A percentile compares a stretch with the other conserved stretches of the same genome.
Evolutionary conservation across 2,113 vertebrate species (phyloP).

Genomic region (Gymnorhina tibicen): DNA sequence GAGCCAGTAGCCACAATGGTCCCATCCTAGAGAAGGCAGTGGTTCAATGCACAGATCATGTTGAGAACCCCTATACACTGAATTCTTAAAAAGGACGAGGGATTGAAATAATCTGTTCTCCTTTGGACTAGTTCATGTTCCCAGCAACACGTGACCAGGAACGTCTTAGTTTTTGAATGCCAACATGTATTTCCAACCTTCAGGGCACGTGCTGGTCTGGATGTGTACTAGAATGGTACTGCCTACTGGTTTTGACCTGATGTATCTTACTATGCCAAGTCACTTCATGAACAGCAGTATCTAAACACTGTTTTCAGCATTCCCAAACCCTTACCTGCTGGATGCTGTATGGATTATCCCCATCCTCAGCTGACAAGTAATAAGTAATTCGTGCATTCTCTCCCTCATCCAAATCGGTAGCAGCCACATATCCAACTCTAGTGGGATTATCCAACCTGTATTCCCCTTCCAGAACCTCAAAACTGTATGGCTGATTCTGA

Average conservation of each 20-base stretch:
- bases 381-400: conserved; percentile 69
- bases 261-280: not conserved
- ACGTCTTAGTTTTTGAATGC: not conserved
- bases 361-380: conserved; percentile 29
- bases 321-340: conserved; percentile 58
- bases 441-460: conserved; percentile 4
- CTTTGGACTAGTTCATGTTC: not conserved
- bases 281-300: not conserved
- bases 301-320: not conserved
- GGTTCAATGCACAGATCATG: not conserved
- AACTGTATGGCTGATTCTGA: conserved; percentile 49
- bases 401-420: conserved; percentile 72
- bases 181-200: not conserved
- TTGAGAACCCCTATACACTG: not conserved
- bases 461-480: conserved; percentile 56
- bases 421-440: conserved; percentile 31
- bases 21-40: conserved; percentile 67
- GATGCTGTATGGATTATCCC: conserved; percentile 61
- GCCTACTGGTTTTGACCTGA: not conserved
- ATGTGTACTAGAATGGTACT: not conserved
- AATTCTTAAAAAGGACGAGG: not conserved
- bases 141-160: not conserved
- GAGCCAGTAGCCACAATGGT: conserved; percentile 51
- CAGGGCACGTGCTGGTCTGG: not conserved
- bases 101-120: not conserved